Evolutionary conservation across 2,113 vertebrate species (phyloP), one percentile per base, ranked within the genome.

Genomic region (Lonchura striata): DNA sequence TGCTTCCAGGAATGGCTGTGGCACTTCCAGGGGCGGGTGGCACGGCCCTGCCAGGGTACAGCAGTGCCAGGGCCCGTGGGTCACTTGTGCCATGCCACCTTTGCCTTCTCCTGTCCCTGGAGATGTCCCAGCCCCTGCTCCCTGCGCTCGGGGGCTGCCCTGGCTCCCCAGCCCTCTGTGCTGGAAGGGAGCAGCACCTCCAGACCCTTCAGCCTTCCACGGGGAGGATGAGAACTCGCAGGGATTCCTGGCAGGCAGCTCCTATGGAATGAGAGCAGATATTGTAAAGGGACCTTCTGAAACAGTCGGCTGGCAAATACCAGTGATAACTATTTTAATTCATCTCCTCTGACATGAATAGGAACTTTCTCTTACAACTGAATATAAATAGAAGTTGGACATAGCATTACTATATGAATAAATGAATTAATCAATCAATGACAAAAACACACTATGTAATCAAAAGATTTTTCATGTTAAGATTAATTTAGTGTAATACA

Each of bases 361-460:
- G 95, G 94, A 96, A 97, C 88, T 96, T 97, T 96, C 94, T 96
- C 65, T 88, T 90, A 84, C 70, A 80, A 94, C 96, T 94, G 97
- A 97, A 97, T 97, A 97, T 96, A 98, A 98, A 98, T 96, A 97
- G 94, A 95, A 96, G 94, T 76, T 86, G 97, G 97, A 96, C 86
- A 82, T 92, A 86, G 68, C 91, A 89, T 97, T 97, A 96, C 95
- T 97, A 94, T 86, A 97, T 97, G 97, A 98, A 98, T 98, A 97
- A 98, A 96, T 97, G 97, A 98, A 97, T 98, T 97, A 97, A 98
- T 98, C 98, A 96, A 98, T 98, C 98, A 98, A 94, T 98, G 98
- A 97, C 98, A 98, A 94, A 97, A 95, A 31, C 94, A 83, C 91
- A 94, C 97, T 96, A 88, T 96, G 95, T 97, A 98, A 98, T 98